phyloP scores from a whole-genome alignment of 2,797 vertebrate species.

The Tenualosa thibaudeaui region DNA sequence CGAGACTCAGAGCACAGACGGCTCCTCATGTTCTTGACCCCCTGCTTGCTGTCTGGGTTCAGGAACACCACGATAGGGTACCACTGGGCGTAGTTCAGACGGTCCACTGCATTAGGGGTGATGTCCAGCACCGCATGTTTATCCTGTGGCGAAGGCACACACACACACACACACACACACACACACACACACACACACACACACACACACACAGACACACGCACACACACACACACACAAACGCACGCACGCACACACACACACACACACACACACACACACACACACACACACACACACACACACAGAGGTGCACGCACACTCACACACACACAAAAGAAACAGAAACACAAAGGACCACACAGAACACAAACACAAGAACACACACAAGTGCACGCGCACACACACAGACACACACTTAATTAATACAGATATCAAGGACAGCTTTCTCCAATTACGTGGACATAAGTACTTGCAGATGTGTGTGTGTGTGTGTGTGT shows the following conservation, averaged over 20 bases:
- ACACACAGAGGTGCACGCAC: not conserved
- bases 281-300: constrained; percentile 22
- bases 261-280: not conserved
- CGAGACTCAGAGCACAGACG: constrained; percentile 67
- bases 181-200: constrained; percentile 20
- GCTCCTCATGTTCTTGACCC: constrained; percentile 92
- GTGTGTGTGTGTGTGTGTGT: not conserved
- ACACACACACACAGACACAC: not conserved
- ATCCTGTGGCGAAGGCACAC: constrained; percentile 70
- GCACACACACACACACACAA: constrained; percentile 45
- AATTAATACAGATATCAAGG: not conserved
- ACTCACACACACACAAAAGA: not conserved
- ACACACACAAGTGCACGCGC: not conserved
- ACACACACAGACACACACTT: not conserved
- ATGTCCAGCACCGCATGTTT: constrained; percentile 72
- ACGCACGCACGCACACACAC: constrained; percentile 28
- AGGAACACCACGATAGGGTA: constrained; percentile 97
- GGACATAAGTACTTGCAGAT: not conserved
- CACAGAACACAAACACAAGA: not conserved
- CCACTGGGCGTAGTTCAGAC: constrained; percentile 98
- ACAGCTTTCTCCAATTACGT: not conserved
- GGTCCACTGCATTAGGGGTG: constrained; percentile 77
- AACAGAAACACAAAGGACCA: not conserved
- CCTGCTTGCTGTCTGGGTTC: constrained; percentile 92
- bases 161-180: not conserved